Base-by-base conservation (phyloP, 1,140 invertebrate genomes). In the Potamilus streckersoni region DNA sequence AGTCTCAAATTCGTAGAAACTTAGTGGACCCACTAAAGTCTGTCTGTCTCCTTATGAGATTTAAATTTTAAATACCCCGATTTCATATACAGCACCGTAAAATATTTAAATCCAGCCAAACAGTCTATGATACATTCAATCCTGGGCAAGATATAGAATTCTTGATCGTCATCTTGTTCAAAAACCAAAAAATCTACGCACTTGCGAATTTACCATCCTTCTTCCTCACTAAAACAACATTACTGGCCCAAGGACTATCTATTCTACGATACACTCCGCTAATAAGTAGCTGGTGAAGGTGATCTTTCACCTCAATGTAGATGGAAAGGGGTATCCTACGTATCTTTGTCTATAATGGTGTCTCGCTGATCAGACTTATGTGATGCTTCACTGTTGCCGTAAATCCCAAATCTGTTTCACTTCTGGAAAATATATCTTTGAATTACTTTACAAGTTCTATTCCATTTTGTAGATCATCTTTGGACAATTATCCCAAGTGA, bases 361-460 rank as follows among this genome's bases (percentile, higher is more conserved):
- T 27, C 2, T 27, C 27, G 27, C 2, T 2, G 2, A 27, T 27
- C 27, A 71, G 31, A 16, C 6, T 27, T 2, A 65, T 65, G 19
- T 6, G 16, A 65, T 65, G 5, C 23, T 65, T 65, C 2, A 27
- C 27, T 2, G 27, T 2, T 27, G 27, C 27, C 20, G 75, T 74
- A 64, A 49, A 56, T 31, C 79, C 74, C 23, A 74, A 49, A 66
- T 80, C 79, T 14, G 57, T 57, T 64, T 78, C 79, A 64, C 27
- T 27, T 27, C 27, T 27, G 27, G 27, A 27, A 27, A 27, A 27
- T 1, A 27, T 27, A 2, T 27, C 27, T 27, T 27, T 2, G 2
- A 27, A 27, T 27, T 27, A 2, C 27, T 27, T 27, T 27, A 27
- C 2, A 13, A 79, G 15, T 2, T 69, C 23, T 14, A n/a, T 38